Base-by-base conservation (phyloP, 2,888 invertebrate species). In the Lithophane leautieri region DNA sequence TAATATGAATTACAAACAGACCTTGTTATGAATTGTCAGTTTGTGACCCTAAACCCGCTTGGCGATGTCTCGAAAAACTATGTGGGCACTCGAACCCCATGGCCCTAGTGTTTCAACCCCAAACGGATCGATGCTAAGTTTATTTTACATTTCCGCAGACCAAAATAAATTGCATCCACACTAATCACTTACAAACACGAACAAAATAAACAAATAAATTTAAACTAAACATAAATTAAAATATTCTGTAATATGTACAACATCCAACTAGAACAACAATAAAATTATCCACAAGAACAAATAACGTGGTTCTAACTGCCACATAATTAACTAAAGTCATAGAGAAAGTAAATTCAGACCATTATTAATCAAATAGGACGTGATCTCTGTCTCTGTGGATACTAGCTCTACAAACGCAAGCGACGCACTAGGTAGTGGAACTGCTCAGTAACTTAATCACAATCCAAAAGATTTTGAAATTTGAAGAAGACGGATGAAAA, bases 321-420 rank as follows among this genome's bases (percentile, higher is more conserved):
- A 50, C 47, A 78, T 79, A 70, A 79, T 83, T 70, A 65, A 84
- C 58, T 79, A 79, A 65, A 83, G 40, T 84, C 73, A 84, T 69
- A 79, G 63, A 79, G 84, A 84, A 79, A 79, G 65, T 84, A 79
- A 16, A 79, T 79, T 65, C 71, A 65, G 84, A 34, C 72, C 47
- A 79, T 84, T 84, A 84, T 79, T 83, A 79, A 79, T 84, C 72
- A 79, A 79, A 79, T 71, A 79, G 72, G 14, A 79, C 79, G 80
- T 70, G 72, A 79, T 79, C 63, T 83, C 61, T 61, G 56, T 77
- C 77, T 82, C 16, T 63, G 62, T 40, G 52, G 58, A 25, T 68
- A 56, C 19, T 40, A 70, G n/a, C 4, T 60, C 40, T 40, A 60
- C 47, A 34, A 70, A 34, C 28, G 4, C 14, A 54, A 42, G 9